These are phyloP conservation scores for Colletes latitarsis DNA, from an alignment of 1,140 invertebrate species.

Conservation along the genomic window DNA sequence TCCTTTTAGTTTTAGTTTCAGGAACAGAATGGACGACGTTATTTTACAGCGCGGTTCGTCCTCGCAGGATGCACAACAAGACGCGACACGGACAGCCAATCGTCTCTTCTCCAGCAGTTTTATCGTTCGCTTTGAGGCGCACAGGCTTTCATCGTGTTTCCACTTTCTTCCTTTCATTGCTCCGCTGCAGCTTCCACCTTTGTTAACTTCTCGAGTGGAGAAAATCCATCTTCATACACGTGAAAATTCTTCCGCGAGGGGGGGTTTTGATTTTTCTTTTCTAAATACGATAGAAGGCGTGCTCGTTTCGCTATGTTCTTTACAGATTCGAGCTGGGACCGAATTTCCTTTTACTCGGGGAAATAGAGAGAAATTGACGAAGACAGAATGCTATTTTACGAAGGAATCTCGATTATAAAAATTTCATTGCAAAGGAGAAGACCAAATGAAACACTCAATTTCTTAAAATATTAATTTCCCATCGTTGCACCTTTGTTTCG, in stretches of 20 bases:
- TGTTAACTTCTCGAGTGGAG: constrained; percentile 8
- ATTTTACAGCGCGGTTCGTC: constrained; percentile 51
- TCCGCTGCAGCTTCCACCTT: background rate
- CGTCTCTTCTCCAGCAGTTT: constrained; percentile 35
- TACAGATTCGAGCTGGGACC: no score
- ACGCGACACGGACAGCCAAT: constrained; percentile 31
- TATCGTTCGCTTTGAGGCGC: constrained; percentile 38
- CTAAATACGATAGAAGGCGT: background rate
- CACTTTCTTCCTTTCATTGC: constrained; percentile 18
- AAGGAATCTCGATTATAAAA: no score
- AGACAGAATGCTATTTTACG: no score
- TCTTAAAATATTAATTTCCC: no score
- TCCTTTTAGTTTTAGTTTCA: no score
- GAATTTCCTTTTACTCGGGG: no score
- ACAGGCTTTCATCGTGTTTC: constrained; percentile 22
- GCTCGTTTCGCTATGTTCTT: background rate
- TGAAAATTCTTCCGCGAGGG: background rate
- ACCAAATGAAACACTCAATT: no score
- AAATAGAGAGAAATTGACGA: no score
- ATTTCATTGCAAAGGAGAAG: no score
- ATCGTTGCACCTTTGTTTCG: no score
- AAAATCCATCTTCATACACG: background rate
- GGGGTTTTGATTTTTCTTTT: constrained; percentile 15
- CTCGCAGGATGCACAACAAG: constrained; percentile 30
- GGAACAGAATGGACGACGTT: constrained; percentile 37